Percentiles rank a stretch among this genome's conserved stretches.
These are phyloP conservation scores for Sigmodon hispidus DNA, from an alignment of 2,113 vertebrate species.

Conservation along the genomic window DNA sequence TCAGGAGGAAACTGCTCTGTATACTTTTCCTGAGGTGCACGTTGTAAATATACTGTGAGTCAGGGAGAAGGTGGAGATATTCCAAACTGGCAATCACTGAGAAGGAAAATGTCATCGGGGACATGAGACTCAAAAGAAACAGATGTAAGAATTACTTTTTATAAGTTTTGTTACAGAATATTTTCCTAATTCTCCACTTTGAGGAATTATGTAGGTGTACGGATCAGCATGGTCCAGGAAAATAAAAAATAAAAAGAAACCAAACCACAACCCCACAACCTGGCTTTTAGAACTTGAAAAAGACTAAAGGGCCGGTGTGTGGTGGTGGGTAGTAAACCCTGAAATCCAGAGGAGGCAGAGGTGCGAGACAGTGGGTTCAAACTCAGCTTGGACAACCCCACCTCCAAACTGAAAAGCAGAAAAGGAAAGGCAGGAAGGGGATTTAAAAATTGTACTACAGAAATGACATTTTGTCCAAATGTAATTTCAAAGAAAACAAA, in stretches of 20 bases:
- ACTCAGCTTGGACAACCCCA: neutral
- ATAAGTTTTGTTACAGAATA: conserved; percentile 63
- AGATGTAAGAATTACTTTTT: conserved; percentile 74
- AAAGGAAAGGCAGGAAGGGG: neutral
- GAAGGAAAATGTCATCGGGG: conserved; percentile 73
- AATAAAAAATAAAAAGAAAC: neutral
- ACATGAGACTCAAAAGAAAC: conserved; percentile 68
- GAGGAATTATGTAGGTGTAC: conserved; percentile 67
- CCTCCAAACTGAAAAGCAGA: neutral
- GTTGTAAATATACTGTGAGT: conserved; percentile 71
- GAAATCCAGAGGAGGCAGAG: neutral
- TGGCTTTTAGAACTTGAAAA: neutral
- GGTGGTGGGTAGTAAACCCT: neutral
- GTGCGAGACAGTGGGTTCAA: neutral
- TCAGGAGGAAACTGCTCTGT: conserved; percentile 56
- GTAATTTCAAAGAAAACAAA: conserved; percentile 51
- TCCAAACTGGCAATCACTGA: conserved; percentile 71
- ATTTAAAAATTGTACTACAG: neutral
- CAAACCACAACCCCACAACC: neutral
- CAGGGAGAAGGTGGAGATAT: conserved; percentile 42
- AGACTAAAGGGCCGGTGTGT: neutral
- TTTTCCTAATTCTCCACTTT: conserved; percentile 69
- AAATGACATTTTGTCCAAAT: conserved; percentile 31
- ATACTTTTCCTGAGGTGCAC: conserved; percentile 43
- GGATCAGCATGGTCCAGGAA: conserved; percentile 12